Percentiles rank a stretch among this genome's conserved stretches.
These are phyloP conservation scores for Hydrotaea cyrtoneurina DNA, from an alignment of 2,888 invertebrate genomes.

Conservation along the genomic window DNA sequence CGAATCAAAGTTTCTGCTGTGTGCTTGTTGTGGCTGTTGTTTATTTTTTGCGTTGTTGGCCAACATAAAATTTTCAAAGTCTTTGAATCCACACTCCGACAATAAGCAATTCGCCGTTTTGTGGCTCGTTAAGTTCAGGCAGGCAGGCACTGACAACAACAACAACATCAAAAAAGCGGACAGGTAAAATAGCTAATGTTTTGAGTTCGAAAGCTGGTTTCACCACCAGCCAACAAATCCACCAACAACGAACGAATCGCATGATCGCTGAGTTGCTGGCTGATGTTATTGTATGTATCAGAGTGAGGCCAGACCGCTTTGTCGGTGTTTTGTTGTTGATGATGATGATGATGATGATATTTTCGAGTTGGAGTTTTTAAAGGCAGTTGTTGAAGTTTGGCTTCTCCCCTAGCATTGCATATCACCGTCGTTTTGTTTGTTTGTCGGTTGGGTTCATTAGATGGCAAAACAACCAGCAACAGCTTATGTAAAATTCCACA, in stretches of 20 bases:
- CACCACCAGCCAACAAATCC: constrained; percentile 35
- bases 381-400: neutral
- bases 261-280: constrained; percentile 46
- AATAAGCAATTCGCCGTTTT: constrained; percentile 41
- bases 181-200: constrained; percentile 50
- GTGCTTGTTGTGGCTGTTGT: constrained; percentile 3
- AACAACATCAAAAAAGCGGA: constrained; percentile 59
- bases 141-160: constrained; percentile 52
- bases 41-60: constrained; percentile 37
- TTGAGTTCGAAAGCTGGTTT: constrained; percentile 66
- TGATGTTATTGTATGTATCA: constrained; percentile 35
- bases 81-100: constrained; percentile 40
- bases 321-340: neutral
- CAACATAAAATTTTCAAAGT: constrained; percentile 57
- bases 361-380: constrained; percentile 40
- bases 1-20: constrained; percentile 22
- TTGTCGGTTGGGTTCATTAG: constrained; percentile 31
- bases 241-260: constrained; percentile 33
- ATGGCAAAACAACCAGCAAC: constrained; percentile 38
- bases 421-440: constrained; percentile 14
- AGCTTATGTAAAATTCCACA: constrained; percentile 44
- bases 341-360: constrained; percentile 39
- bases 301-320: neutral
- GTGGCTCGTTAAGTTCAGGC: constrained; percentile 56
- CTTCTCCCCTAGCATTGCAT: constrained; percentile 12